phyloP scores from a whole-genome alignment of 2,888 invertebrate genomes.

The Andrena bucephala region DNA sequence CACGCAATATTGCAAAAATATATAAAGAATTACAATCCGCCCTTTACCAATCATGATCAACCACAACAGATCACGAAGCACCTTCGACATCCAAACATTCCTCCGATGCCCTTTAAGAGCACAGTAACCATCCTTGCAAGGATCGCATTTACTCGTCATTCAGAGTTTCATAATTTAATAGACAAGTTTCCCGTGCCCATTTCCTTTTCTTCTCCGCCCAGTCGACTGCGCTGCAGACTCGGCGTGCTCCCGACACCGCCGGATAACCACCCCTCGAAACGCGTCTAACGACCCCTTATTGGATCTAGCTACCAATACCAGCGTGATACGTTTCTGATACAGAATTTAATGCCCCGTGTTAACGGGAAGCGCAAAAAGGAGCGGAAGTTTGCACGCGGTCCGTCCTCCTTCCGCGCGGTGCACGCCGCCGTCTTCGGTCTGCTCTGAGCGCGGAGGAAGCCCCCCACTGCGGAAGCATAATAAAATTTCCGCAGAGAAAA shows the following conservation, averaged over 20 bases:
- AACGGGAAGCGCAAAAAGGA: conserved; percentile 32
- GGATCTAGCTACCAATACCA: conserved; percentile 40
- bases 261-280: conserved; percentile 42
- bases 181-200: neutral
- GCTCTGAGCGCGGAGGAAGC: conserved; percentile 37
- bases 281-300: conserved; percentile 47
- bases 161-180: conserved; percentile 5
- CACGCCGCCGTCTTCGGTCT: conserved; percentile 6
- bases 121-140: too few relatives aligned
- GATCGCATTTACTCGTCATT: conserved; percentile 1
- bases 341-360: conserved; percentile 53
- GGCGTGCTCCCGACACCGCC: conserved; percentile 40
- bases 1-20: too few relatives aligned
- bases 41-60: too few relatives aligned
- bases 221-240: conserved; percentile 69
- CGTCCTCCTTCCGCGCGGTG: conserved; percentile 8
- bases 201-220: conserved; percentile 55
- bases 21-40: too few relatives aligned
- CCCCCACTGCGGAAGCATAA: conserved; percentile 69
- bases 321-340: conserved; percentile 48
- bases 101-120: conserved; percentile 5
- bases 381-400: conserved; percentile 15
- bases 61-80: neutral
- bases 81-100: neutral
- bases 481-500: conserved; percentile 73